Evolutionary conservation across 2,888 invertebrate genomes (phyloP), one percentile per base, ranked within the genome.

Genomic region (Catocala fraxini): DNA sequence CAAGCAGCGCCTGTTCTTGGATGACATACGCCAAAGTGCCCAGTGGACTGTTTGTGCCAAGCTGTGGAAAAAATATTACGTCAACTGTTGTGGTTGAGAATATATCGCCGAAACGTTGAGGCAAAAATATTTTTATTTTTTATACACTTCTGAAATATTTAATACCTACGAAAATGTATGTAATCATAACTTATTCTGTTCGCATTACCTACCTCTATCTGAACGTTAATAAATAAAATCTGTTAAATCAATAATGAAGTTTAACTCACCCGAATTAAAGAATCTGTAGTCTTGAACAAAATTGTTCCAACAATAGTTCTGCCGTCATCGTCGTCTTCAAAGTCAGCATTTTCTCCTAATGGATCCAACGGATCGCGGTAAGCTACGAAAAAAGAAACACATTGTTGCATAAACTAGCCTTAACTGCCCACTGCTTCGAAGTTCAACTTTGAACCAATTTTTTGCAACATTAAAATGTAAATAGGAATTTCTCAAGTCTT

Each of bases 11-110:
- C 93, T 99, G 98, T 88, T 99, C 98, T 88, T 98, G 98, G 77
- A 98, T 96, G 68, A 99, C 96, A 88, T 98, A 99, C 41, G 98
- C 98, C 85, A 99, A 90, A 45, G 98, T 98, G 65, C 99, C 99
- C 51, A 98, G 96, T 80, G 91, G 93, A 78, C 89, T 89, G 72
- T 78, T 95, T 88, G 73, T 85, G 54, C 93, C 94, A 47, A 93
- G 80, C 94, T 94, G 84, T 56, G 64, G 73, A 73, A 80, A 78
- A 77, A 69, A 51, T 56, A 47, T 9, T 55, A 39, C 7, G 13
- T 12, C 42, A 56, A 0, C 12, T 47, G 7, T 48, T 12, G 2
- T 3, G 10, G 6, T 0, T 15, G 39, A 5, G 7, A 11, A 13
- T 34, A 10, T 13, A 45, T 45, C 33, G 10, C 1, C 6, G 11